These are phyloP conservation scores for Nothoprocta pentlandii DNA, from an alignment of 2,113 vertebrate species.

Conservation along the genomic window DNA sequence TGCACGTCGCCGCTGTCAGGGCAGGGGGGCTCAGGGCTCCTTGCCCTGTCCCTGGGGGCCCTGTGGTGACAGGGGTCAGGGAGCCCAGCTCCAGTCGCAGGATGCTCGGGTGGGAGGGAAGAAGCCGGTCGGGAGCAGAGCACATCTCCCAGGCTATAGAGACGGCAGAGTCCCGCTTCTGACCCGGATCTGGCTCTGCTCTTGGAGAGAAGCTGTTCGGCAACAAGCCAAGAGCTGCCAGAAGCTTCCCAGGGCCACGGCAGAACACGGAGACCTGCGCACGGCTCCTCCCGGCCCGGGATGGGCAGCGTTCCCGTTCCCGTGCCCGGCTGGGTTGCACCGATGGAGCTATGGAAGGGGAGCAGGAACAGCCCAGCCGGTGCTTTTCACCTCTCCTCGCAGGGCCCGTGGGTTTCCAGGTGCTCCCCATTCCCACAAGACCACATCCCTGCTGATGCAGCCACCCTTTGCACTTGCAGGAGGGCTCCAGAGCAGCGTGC, in stretches of 20 bases:
- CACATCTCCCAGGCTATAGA: neutral
- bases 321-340: neutral
- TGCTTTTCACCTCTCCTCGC: neutral
- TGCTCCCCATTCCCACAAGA: neutral
- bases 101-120: too few species aligned
- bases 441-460: fast-evolving
- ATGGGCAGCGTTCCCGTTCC: neutral
- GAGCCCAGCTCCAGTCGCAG: neutral
- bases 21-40: neutral
- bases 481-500: neutral
- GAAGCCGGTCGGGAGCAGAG: neutral
- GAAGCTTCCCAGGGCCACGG: neutral
- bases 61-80: neutral
- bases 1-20: fast-evolving
- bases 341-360: neutral
- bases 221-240: fast-evolving
- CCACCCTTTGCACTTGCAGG: fast-evolving
- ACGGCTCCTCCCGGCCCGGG: fast-evolving
- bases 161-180: fast-evolving
- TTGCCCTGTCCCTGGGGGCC: neutral
- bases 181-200: fast-evolving
- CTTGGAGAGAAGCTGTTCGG: fast-evolving
- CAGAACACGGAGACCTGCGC: neutral
- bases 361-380: fast-evolving
- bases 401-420: neutral